Evolutionary conservation across 2,113 vertebrate genomes (phyloP), one percentile per base, ranked within the genome.

Genomic region (human (Homo sapiens)): DNA sequence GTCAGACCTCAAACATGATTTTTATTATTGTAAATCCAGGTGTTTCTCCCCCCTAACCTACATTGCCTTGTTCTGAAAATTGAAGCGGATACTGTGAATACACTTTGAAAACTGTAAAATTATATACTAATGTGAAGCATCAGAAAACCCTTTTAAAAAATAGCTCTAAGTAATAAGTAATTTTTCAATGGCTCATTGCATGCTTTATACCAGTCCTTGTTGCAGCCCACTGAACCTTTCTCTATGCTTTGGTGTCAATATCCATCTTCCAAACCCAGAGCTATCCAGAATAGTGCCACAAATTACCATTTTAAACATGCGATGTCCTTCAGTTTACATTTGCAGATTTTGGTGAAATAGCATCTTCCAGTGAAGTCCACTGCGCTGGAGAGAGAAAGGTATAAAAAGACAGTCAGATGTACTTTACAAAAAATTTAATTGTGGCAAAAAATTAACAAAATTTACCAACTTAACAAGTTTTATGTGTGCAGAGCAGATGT

Each of bases 311-410:
- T 99, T 16, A 99, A 96, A 93, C 99, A 99, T 0, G 99, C 99
- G 7, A 99, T 99, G 98, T 99, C 99, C 98, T 99, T 99, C 98
- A 99, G 98, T 73, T 99, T 99, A 98, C 99, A 99, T 83, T 99
- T 99, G 99, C 99, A 99, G 98, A 99, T 99, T 61, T 99, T 99
- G 0, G 99, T 99, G 6, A 99, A 99, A 98, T 99, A 99, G 98
- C 99, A 99, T 99, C 99, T 99, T 88, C 99, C 99, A 57, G 99
- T 99, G 98, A 99, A 99, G 98, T 99, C 99, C 17, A 99, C 99
- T 20, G 99, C 99, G 57, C 99, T 99, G 80, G 87, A 80, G 48
- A 94, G 55, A 90, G 93, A 96, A 91, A 80, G 73, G 52, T 1
- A n/a, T 72, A 17, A 14, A 17, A 14, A 23, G 30, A 18, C 8